Conservation (phyloP, 2,113 vertebrate species). For the Lontra canadensis region DNA sequence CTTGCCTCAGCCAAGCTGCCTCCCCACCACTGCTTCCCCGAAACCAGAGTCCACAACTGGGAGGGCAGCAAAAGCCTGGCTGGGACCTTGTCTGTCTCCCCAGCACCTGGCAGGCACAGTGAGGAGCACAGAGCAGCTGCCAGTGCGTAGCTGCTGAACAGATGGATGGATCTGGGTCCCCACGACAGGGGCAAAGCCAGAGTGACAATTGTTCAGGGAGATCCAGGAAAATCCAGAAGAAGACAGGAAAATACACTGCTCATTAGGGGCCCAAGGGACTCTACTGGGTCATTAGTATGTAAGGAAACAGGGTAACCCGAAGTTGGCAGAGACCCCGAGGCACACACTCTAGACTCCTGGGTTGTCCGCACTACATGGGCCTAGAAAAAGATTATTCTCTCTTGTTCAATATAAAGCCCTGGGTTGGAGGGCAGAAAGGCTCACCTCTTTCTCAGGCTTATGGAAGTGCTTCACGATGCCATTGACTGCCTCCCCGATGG, state of each 20-base stretch:
- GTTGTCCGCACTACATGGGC: not conserved
- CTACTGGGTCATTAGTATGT: not conserved
- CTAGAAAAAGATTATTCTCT: not conserved
- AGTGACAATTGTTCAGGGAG: not conserved
- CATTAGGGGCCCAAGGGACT: not conserved
- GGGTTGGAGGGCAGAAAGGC: conserved; percentile 48
- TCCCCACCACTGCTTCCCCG: not conserved
- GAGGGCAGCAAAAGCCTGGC: not conserved
- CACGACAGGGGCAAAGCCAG: not conserved
- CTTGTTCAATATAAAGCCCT: not conserved
- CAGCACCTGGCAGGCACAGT: not conserved
- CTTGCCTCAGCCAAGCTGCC: not conserved
- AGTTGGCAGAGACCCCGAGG: not conserved
- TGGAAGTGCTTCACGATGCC: conserved; percentile 99
- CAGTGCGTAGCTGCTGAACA: not conserved
- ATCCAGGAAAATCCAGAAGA: not conserved
- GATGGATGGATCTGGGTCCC: not conserved
- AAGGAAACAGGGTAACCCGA: not conserved
- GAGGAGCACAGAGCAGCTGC: not conserved
- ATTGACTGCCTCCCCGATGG: conserved; percentile 98
- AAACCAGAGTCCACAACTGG: not conserved
- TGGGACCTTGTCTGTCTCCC: not conserved
- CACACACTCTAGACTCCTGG: not conserved
- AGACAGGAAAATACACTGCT: conserved; percentile 1
- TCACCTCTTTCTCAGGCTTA: conserved; percentile 99